Conservation (phyloP, 2,888 invertebrate genomes). For the Synergus japonicus region DNA sequence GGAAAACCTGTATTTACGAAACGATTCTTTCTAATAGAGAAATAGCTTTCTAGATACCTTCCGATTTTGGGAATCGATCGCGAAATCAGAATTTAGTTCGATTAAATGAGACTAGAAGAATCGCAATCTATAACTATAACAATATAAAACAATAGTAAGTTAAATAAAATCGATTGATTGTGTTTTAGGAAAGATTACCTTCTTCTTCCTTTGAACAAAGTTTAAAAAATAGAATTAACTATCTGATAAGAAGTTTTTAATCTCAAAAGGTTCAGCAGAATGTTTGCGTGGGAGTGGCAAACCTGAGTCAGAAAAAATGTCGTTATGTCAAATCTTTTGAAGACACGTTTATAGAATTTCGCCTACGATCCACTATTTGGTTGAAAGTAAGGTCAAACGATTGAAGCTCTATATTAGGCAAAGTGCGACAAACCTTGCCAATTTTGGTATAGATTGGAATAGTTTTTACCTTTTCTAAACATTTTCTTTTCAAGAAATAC, state of each 20-base stretch:
- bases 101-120: background rate
- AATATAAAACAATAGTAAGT: no score
- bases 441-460: background rate
- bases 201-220: no score
- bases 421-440: conserved; percentile 19
- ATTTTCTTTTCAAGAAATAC: background rate
- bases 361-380: conserved; percentile 27
- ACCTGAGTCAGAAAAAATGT: conserved; percentile 24
- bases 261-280: background rate
- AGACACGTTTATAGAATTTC: conserved; percentile 37
- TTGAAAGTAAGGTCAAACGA: conserved; percentile 32
- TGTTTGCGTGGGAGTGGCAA: conserved; percentile 28
- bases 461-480: background rate
- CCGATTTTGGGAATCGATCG: background rate
- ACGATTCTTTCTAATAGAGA: conserved; percentile 7
- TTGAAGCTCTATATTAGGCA: conserved; percentile 30
- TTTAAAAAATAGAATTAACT: no score
- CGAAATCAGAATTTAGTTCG: background rate
- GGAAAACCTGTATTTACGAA: background rate
- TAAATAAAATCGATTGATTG: background rate
- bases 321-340: conserved; percentile 21
- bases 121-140: background rate
- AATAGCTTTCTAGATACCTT: background rate
- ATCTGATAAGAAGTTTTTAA: conserved; percentile 17
- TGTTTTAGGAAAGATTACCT: background rate